Evolutionary conservation across 1,140 invertebrate genomes (phyloP).

Genomic region (Pseudomyrmex cubaensis): DNA sequence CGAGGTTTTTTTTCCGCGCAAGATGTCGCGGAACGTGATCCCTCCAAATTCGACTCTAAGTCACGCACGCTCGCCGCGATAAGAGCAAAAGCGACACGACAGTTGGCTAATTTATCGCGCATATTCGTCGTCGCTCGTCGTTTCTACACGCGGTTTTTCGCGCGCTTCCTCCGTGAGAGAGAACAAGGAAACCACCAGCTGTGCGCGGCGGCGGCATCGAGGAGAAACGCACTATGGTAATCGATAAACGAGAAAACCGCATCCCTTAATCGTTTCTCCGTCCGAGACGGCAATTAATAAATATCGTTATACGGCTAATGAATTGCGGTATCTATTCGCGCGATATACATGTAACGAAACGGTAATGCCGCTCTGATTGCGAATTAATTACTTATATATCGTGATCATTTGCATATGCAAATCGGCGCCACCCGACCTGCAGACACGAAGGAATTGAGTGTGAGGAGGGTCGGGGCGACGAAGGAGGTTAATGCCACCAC

Average conservation of each 20-base stretch:
- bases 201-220: not conserved
- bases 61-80: not conserved
- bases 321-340: conserved; percentile 78
- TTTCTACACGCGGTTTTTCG: not conserved
- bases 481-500: conserved; percentile 55
- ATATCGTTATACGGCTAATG: conserved; percentile 79
- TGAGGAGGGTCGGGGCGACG: conserved; percentile 19
- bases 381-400: conserved; percentile 84
- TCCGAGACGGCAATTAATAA: conserved; percentile 77
- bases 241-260: conserved; percentile 61
- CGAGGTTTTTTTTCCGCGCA: conserved; percentile 16
- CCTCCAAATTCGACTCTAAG: conserved; percentile 1
- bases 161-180: not conserved
- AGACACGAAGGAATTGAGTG: conserved; percentile 64
- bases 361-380: conserved; percentile 79
- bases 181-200: conserved; percentile 1
- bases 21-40: not conserved
- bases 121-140: not conserved
- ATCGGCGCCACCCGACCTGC: conserved; percentile 64
- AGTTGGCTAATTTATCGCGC: conserved; percentile 40
- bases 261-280: conserved; percentile 65
- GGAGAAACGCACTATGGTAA: conserved; percentile 24
- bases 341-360: conserved; percentile 71
- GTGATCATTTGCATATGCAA: conserved; percentile 83
- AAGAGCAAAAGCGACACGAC: conserved; percentile 14